Evolutionary conservation across 2,888 invertebrate species (phyloP).

Genomic region (Conistra vaccinii): DNA sequence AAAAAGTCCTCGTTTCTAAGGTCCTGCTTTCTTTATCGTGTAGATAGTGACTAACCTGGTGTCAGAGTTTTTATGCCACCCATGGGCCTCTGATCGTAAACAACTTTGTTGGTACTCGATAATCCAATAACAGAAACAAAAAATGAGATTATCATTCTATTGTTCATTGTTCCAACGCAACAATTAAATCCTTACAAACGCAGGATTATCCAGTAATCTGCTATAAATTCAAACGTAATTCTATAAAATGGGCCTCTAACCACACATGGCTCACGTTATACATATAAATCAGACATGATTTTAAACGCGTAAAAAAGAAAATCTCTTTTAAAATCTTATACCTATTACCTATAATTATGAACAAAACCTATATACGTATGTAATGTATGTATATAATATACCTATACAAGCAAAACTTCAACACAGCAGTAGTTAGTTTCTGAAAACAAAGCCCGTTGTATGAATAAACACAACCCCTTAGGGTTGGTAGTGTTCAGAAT

Average conservation of each 20-base stretch:
- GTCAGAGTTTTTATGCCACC: too few species aligned
- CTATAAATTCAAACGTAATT: background rate
- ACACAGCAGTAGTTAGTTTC: background rate
- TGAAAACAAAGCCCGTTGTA: background rate
- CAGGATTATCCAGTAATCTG: background rate
- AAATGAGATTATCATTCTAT: background rate
- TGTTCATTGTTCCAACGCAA: background rate
- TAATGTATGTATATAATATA: background rate
- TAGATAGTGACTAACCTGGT: too few species aligned
- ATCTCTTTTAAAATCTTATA: background rate
- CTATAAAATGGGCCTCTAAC: background rate
- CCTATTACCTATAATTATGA: background rate
- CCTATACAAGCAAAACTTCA: background rate
- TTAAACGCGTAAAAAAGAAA: background rate
- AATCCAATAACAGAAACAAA: background rate
- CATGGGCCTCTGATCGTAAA: too few species aligned
- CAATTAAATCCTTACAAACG: background rate
- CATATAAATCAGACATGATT: background rate
- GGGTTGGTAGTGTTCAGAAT: background rate
- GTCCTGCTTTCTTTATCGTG: too few species aligned
- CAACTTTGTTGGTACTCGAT: background rate
- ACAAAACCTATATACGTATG: background rate
- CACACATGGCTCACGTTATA: background rate
- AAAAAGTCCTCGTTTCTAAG: background rate
- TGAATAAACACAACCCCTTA: background rate